Conservation (phyloP, 2,797 vertebrate species). For the Coendou prehensilis region DNA sequence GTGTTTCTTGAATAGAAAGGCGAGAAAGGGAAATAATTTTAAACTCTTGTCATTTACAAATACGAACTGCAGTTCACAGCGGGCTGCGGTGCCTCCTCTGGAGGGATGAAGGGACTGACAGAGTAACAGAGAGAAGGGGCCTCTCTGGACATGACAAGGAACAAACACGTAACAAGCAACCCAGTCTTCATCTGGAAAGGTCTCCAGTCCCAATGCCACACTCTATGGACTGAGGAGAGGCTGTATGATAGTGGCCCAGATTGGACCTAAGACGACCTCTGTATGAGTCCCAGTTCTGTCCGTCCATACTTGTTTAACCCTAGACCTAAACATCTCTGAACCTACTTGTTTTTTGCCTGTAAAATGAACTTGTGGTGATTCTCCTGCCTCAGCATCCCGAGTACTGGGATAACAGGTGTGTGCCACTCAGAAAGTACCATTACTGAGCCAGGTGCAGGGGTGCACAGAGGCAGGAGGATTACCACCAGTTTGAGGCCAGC, state of each 20-base stretch:
- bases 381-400: neutral
- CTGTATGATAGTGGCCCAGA: rapidly evolving
- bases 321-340: neutral
- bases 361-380: neutral
- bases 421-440: neutral
- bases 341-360: neutral
- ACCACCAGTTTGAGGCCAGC: neutral
- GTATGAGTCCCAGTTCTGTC: neutral
- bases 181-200: neutral
- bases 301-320: neutral
- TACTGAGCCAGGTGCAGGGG: neutral
- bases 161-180: neutral
- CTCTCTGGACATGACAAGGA: neutral
- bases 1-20: neutral
- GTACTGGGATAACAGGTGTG: neutral
- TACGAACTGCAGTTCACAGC: neutral
- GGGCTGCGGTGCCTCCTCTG: neutral
- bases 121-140: neutral
- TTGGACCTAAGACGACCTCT: neutral
- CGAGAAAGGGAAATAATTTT: neutral
- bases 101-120: neutral
- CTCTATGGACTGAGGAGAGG: neutral
- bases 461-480: neutral
- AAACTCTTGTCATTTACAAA: neutral
- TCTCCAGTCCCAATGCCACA: rapidly evolving